A percentile compares a stretch with the other conserved stretches of the same genome.
Evolutionary conservation across 1,140 invertebrate species (phyloP).

Genomic region (Drosophila nebulosa): DNA sequence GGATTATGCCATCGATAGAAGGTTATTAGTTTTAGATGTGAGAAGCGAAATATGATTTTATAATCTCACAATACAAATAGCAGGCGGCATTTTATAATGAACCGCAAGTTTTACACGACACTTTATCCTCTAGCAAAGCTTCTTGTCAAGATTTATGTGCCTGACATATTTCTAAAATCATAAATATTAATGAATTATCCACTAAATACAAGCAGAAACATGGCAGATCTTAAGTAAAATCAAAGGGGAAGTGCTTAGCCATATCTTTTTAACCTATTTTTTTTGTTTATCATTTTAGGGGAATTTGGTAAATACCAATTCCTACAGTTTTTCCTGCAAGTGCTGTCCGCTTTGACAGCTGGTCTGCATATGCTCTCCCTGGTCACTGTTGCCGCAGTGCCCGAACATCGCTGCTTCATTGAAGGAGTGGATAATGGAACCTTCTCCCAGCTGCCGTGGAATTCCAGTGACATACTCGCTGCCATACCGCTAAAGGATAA

Average conservation of each 20-base stretch:
- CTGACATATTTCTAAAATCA: too few species aligned
- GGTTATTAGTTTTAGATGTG: background rate
- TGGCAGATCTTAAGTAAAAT: too few species aligned
- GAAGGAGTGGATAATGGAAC: constrained; percentile 83
- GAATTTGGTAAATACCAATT: constrained; percentile 91
- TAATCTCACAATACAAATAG: background rate
- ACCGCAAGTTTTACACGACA: too few species aligned
- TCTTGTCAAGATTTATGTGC: too few species aligned
- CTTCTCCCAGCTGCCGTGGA: constrained; percentile 81
- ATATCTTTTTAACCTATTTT: background rate
- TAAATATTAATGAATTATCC: too few species aligned
- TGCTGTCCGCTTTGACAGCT: constrained; percentile 88
- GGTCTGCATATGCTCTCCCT: constrained; percentile 91
- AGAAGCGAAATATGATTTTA: background rate
- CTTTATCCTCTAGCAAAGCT: too few species aligned
- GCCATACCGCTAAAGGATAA: constrained; percentile 82
- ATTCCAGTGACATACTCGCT: constrained; percentile 81
- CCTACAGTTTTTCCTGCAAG: constrained; percentile 88
- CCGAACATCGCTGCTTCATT: constrained; percentile 87
- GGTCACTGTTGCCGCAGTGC: constrained; percentile 89
- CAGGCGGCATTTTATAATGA: too few species aligned
- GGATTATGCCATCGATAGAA: background rate
- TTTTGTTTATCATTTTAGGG: constrained; percentile 82
- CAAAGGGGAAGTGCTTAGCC: too few species aligned
- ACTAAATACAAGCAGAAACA: too few species aligned